Conservation (phyloP, 2,113 vertebrate species). For the Grammomys surdaster region DNA sequence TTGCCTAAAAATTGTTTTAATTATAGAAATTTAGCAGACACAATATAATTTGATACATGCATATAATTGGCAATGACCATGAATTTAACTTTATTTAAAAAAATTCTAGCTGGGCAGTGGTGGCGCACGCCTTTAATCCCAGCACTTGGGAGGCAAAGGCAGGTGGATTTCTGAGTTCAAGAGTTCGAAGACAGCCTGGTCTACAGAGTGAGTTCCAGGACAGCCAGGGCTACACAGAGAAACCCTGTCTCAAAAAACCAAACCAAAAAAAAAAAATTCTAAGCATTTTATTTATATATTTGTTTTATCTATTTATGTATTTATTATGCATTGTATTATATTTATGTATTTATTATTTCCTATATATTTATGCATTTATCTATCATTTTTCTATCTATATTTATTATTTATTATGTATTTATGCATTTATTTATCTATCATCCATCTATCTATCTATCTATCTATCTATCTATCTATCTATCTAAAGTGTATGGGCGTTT, state of each 20-base stretch:
- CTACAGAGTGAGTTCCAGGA: too few species aligned
- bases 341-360: background rate
- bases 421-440: background rate
- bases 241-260: too few species aligned
- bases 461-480: background rate
- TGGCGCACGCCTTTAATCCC: too few species aligned
- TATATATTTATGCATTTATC: background rate
- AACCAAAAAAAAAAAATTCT: background rate
- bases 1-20: background rate
- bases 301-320: background rate
- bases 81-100: slow-evolving; percentile 20
- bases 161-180: too few species aligned
- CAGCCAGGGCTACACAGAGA: too few species aligned
- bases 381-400: background rate
- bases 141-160: too few species aligned
- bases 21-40: background rate
- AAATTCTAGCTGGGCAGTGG: background rate
- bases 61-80: background rate
- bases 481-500: background rate
- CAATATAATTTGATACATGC: background rate
- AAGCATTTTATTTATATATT: background rate
- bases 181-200: too few species aligned
- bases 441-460: background rate
- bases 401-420: background rate
- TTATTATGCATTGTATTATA: too few species aligned